Evolutionary conservation across 2,797 vertebrate species (phyloP).

Genomic region (Bufotes viridis): DNA sequence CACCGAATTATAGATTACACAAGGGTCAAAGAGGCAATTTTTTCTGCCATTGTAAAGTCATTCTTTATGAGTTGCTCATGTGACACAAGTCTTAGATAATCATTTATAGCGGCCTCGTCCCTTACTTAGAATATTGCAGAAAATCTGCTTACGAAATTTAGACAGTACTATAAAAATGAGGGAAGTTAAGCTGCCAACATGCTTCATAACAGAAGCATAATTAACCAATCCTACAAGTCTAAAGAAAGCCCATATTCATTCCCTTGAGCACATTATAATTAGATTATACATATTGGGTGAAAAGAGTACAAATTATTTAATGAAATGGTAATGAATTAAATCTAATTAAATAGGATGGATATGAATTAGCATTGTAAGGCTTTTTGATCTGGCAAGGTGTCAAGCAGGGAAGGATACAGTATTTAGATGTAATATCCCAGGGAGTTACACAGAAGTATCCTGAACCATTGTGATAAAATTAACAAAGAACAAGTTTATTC

Average conservation of each 20-base stretch:
- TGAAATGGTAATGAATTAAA: slow-evolving; percentile 58
- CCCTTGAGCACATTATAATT: slow-evolving; percentile 57
- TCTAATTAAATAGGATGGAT: slow-evolving; percentile 56
- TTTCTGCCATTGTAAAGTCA: background rate
- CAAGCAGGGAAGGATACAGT: slow-evolving; percentile 15
- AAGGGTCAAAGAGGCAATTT: background rate
- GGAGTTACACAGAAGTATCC: background rate
- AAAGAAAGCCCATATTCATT: slow-evolving; percentile 51
- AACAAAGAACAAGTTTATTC: background rate
- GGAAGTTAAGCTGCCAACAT: slow-evolving; percentile 40
- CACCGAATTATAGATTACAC: background rate
- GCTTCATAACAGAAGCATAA: slow-evolving; percentile 42
- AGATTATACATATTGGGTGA: slow-evolving; percentile 60
- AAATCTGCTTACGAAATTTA: slow-evolving; percentile 25
- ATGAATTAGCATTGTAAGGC: slow-evolving; percentile 53
- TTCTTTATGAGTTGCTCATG: background rate
- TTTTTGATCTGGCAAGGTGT: slow-evolving; percentile 42
- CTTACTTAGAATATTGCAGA: slow-evolving; percentile 11
- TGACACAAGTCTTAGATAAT: slow-evolving; percentile 29
- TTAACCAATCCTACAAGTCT: slow-evolving; percentile 55
- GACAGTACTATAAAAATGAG: slow-evolving; percentile 33
- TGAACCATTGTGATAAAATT: background rate
- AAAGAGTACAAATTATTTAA: slow-evolving; percentile 61
- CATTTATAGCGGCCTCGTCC: slow-evolving; percentile 19
- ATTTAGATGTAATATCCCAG: slow-evolving; percentile 4